phyloP scores from a whole-genome alignment of 2,888 invertebrate species.

The Tuberolachnus salignus region DNA sequence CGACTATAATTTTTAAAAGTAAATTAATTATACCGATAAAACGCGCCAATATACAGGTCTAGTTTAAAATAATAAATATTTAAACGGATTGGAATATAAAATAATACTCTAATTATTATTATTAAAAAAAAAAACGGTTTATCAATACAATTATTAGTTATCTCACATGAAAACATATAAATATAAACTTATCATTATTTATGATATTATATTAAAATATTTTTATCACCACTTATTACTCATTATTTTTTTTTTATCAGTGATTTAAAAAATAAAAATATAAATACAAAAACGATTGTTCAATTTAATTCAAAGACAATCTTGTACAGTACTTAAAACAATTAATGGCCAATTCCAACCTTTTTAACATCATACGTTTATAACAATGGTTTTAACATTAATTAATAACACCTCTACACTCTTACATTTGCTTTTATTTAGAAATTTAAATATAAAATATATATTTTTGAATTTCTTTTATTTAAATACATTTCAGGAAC shows the following conservation, averaged over 20 bases:
- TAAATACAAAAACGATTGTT: not conserved
- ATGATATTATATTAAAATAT: not conserved
- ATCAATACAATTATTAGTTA: constrained; percentile 10
- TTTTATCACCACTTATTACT: not conserved
- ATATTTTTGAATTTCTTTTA: no score
- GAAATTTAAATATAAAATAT: no score
- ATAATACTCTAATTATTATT: not conserved
- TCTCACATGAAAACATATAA: not conserved
- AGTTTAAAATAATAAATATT: not conserved
- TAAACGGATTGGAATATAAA: constrained; percentile 12
- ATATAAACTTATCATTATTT: not conserved
- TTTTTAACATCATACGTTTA: not conserved
- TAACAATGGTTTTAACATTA: not conserved
- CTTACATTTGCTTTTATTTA: no score
- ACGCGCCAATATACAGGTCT: not conserved
- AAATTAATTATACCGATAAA: not conserved
- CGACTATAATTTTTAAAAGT: constrained; percentile 24
- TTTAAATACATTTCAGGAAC: no score
- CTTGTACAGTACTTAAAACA: not conserved
- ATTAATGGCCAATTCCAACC: not conserved
- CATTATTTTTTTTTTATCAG: constrained; percentile 2
- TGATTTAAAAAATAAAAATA: not conserved
- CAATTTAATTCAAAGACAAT: not conserved
- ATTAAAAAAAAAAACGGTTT: not conserved
- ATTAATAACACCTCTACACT: no score